Evolutionary conservation across 2,888 invertebrate species (phyloP), one percentile per base, ranked within the genome.

Genomic region (Protodeltote pygarga): DNA sequence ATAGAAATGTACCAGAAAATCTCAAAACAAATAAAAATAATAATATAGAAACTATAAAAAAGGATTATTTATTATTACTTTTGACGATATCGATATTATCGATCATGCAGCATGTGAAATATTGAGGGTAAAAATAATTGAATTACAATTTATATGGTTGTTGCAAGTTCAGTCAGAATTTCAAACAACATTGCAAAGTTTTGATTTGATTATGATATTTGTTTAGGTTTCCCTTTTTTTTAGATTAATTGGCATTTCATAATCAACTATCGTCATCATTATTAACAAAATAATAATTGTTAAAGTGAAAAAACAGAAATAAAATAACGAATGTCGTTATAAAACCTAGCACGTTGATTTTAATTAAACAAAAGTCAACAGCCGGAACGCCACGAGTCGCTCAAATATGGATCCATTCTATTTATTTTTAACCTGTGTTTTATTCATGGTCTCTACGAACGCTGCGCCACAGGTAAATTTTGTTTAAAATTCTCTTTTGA

Each of bases 391-490:
- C 25, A 37, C 45, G 55, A 9, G 16, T 3, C 24, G 13, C 27
- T 20, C 15, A 14, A 53, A 45, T 8, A 65, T 64, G 64, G 38
- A 57, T 38, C 48, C 53, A 46, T 48, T 65, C n/a, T 65, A 63
- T 54, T 70, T 79, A 32, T 59, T 77, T 63, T 48, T 77, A 40
- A 45, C 75, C 34, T 73, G 65, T 54, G 37, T 70, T 54, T 51
- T 78, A 37, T 50, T 79, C 4, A 25, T 78, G 8, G 40, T 58
- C 2, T 11, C 55, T 13, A 73, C 64, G 19, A 48, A 54, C 14
- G 68, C 74, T 13, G 58, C 48, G 19, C 81, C 85, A 5, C 85
- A 85, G 81, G 85, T 84, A 72, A 68, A 46, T 21, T 23, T 20
- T 29, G 32, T 28, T 29, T 8, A 2, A 13, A 5, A 19, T 21